phyloP scores from a whole-genome alignment of 2,113 vertebrate species.

The Canis aureus region DNA sequence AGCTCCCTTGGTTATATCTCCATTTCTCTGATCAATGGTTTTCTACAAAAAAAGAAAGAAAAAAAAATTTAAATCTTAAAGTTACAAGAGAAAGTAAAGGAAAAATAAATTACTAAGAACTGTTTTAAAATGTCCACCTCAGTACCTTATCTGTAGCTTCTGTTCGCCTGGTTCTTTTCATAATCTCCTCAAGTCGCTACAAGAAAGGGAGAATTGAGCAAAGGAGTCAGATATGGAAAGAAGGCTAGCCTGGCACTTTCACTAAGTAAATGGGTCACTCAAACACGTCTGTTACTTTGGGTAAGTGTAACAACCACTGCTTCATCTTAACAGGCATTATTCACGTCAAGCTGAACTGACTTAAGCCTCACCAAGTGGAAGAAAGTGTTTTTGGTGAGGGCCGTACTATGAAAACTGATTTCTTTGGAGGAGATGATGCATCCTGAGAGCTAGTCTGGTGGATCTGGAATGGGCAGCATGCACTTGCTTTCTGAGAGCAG shows the following conservation, averaged over 20 bases:
- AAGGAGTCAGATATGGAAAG: not conserved
- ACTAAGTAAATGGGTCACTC: not conserved
- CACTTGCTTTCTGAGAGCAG: not conserved
- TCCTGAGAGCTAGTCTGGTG: not conserved
- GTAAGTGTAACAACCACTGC: not conserved
- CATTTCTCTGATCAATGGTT: conserved; percentile 91
- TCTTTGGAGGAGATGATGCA: not conserved
- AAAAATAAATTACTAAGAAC: not conserved
- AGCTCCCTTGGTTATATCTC: conserved; percentile 88
- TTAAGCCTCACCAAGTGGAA: not conserved
- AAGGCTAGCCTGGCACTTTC: not conserved
- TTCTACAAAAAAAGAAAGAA: conserved; percentile 88
- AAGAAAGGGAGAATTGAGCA: conserved; percentile 71
- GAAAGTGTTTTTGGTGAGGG: not conserved
- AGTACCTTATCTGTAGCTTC: conserved; percentile 93
- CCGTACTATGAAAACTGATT: not conserved
- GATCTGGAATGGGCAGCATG: not conserved
- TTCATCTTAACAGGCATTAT: not conserved
- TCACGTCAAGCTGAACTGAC: not conserved
- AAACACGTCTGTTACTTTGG: not conserved
- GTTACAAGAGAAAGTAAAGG: not conserved
- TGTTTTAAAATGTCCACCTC: not conserved
- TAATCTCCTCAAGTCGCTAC: conserved; percentile 98
- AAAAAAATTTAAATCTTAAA: conserved; percentile 56
- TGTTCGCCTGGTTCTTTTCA: conserved; percentile 96